phyloP scores from a whole-genome alignment of 2,797 vertebrate genomes.

The Anguilla anguilla region DNA sequence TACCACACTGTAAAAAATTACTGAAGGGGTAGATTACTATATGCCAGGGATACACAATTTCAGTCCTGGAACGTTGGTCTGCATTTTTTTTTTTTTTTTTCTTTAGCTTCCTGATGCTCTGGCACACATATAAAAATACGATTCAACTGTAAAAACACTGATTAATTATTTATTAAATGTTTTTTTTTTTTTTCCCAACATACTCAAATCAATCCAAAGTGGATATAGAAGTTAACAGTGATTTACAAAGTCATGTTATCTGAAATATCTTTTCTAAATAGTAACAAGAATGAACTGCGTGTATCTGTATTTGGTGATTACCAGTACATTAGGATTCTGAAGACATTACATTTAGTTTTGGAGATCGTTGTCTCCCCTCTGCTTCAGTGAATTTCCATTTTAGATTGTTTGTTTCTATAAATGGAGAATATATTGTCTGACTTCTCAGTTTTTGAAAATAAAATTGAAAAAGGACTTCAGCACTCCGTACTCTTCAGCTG shows the following conservation, averaged over 20 bases:
- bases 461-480: background rate
- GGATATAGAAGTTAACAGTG: background rate
- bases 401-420: background rate
- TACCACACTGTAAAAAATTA: no score
- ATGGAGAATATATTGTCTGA: background rate
- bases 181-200: no score
- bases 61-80: no score
- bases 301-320: background rate
- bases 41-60: no score
- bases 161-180: background rate
- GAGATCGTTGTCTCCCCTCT: background rate
- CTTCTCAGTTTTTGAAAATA: background rate
- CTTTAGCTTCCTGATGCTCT: no score
- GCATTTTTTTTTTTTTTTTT: no score
- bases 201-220: no score
- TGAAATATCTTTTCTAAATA: background rate
- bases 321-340: background rate
- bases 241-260: background rate
- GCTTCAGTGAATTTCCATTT: background rate
- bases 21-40: no score
- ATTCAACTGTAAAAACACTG: background rate
- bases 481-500: background rate
- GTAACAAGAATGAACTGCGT: background rate
- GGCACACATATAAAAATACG: background rate
- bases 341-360: background rate